Base-by-base conservation (phyloP, 2,888 invertebrate genomes). In the Coelopa pilipes region DNA sequence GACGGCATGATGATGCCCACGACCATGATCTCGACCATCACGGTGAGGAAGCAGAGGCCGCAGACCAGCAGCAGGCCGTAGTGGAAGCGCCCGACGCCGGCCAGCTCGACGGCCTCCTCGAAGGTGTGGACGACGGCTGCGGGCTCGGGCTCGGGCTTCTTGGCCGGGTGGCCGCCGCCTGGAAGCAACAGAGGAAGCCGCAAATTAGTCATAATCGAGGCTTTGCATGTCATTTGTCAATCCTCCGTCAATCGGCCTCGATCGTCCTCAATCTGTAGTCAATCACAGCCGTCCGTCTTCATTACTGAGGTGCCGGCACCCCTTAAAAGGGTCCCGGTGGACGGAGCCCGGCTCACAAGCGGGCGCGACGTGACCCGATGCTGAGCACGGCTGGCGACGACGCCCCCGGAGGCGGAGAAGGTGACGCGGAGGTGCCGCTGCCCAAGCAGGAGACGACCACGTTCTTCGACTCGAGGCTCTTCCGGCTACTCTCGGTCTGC, bases 11-110 rank as follows among this genome's bases (percentile, higher is more conserved):
- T 89, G 81, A 92, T 90, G 72, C 92, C 90, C 76, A 92, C 89
- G 15, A 90, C 90, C 85, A 92, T 88, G 9, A 91, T 91, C 87
- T 92, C 92, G 84, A 92, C 90, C 84, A 92, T 92, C 76, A 92
- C 91, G 4, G 91, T 89, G 90, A 92, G 90, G 15, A 93, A 88
- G 76, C 91, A 90, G 1, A 91, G 81, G 0, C 93, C 93, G 21
- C 90, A 89, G 75, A 91, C 89, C 70, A 92, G 79, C 83, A 92
- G 87, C 66, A 92, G 88, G 21, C 89, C 83, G 53, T 91, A 84
- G 82, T 93, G 92, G 88, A 91, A 93, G 15, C 87, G 82, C 0
- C 93, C 93, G 79, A 90, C 90, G 60, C 91, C 91, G 89, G 87
- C 73, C 74, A 86, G 47, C 4, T 80, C 77, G 21, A 85, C 79